Evolutionary conservation across 2,797 vertebrate species (phyloP), one percentile per base, ranked within the genome.

Genomic region (Todus mexicanus): DNA sequence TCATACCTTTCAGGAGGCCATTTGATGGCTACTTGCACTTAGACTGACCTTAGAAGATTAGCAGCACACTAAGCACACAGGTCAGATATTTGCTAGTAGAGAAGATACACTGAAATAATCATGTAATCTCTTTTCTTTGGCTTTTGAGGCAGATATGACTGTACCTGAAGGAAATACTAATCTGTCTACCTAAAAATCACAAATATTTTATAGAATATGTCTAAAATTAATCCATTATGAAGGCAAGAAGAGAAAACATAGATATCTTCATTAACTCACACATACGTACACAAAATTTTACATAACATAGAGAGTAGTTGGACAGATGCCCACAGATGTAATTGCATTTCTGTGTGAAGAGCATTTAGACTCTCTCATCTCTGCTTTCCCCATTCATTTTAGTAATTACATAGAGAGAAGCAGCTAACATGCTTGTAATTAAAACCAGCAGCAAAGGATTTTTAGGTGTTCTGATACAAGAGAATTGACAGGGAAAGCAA

Each of bases 361-460:
- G 97, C 95, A 95, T 81, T 91, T 94, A 85, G 85, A 91, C 95
- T 96, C 97, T 97, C 97, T 97, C 97, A 96, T 98, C 97, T 97
- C 96, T 74, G 87, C 96, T 89, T 96, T 97, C 96, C 93, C 91
- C 95, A 97, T 98, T 98, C 98, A 98, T 97, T 98, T 97, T 76
- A 96, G 97, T 97, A 98, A 98, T 98, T 97, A 97, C 82, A 92
- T 69, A 80, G 87, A 93, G 94, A 96, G 95, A 96, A 96, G 82
- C 79, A 89, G 90, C 91, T 94, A 96, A 96, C 96, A 92, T 7
- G 72, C 92, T 95, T 96, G 95, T 96, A 97, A 98, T 97, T 98
- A 98, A 94, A 97, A 96, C 90, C 98, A 97, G 94, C 93, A 96
- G 97, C 92, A 95, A 96, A 91, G 97, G 96, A 97, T 98, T 94